Evolutionary conservation across 2,888 invertebrate species (phyloP).

Genomic region (Andrena dorsata): DNA sequence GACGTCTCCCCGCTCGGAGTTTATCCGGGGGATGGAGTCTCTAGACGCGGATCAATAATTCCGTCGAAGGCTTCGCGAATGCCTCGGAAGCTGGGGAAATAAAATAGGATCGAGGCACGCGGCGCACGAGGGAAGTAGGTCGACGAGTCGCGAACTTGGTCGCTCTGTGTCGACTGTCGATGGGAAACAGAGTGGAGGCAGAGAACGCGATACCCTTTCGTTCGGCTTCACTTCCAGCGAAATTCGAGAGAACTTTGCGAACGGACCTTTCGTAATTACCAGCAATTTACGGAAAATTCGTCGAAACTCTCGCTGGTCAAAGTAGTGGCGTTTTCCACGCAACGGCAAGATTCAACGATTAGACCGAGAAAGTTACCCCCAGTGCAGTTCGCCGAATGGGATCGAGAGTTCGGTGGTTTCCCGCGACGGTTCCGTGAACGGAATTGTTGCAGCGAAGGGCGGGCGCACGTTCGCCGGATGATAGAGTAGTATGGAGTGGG

Average conservation of each 20-base stretch:
- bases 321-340: not conserved
- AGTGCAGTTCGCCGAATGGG: too few species aligned
- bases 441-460: too few species aligned
- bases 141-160: conserved; percentile 15
- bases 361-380: not conserved
- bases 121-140: conserved; percentile 20
- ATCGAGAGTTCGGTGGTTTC: too few species aligned
- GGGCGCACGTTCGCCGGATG: too few species aligned
- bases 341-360: not conserved
- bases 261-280: not conserved
- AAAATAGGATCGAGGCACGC: conserved; percentile 20
- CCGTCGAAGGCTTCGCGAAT: conserved; percentile 27
- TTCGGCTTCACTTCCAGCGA: not conserved
- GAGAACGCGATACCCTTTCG: conserved; percentile 5
- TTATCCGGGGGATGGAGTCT: conserved; percentile 15
- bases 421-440: too few species aligned
- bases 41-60: conserved; percentile 38
- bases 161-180: too few species aligned
- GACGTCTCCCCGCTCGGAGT: not conserved
- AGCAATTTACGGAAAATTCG: conserved; percentile 5
- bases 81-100: conserved; percentile 18
- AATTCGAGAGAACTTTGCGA: not conserved
- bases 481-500: too few species aligned
- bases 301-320: not conserved
- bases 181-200: not conserved